Evolutionary conservation across 1,140 invertebrate genomes (phyloP).

Genomic region (Rhizoglyphus robini): DNA sequence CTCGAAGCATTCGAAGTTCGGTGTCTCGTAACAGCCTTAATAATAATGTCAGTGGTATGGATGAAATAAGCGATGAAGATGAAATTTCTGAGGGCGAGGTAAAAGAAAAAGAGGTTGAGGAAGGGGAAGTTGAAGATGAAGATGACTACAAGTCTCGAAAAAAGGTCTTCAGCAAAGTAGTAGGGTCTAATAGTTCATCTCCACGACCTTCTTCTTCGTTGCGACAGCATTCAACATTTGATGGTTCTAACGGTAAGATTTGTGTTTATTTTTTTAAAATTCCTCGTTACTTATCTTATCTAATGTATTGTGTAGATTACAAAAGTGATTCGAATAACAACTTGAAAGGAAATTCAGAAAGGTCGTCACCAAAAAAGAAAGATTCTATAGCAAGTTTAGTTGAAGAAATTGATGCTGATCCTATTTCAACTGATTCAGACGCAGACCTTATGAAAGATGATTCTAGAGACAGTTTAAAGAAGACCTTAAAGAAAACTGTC

Average conservation of each 20-base stretch:
- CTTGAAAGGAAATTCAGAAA: background rate
- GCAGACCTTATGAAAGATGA: background rate
- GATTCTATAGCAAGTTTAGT: background rate
- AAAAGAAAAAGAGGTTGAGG: background rate
- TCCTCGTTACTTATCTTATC: background rate
- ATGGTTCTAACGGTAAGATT: background rate
- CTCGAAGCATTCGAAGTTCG: background rate
- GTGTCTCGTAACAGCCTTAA: background rate
- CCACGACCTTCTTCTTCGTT: background rate
- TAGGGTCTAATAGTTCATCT: background rate
- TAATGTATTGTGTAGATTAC: background rate
- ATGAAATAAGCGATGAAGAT: background rate
- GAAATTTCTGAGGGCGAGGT: background rate
- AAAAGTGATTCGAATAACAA: background rate
- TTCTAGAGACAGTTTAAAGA: background rate
- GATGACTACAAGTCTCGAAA: background rate
- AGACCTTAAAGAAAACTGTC: background rate
- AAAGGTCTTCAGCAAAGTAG: too few relatives aligned
- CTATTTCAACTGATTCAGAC: background rate
- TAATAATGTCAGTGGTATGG: background rate
- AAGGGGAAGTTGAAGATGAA: constrained; percentile 9
- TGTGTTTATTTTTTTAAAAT: background rate
- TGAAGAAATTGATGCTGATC: background rate
- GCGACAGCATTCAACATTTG: background rate
- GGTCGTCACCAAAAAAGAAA: background rate